Percentiles rank a stretch among this genome's conserved stretches.
phyloP scores from a whole-genome alignment of 2,888 invertebrate species.

The Sericinus montela region DNA sequence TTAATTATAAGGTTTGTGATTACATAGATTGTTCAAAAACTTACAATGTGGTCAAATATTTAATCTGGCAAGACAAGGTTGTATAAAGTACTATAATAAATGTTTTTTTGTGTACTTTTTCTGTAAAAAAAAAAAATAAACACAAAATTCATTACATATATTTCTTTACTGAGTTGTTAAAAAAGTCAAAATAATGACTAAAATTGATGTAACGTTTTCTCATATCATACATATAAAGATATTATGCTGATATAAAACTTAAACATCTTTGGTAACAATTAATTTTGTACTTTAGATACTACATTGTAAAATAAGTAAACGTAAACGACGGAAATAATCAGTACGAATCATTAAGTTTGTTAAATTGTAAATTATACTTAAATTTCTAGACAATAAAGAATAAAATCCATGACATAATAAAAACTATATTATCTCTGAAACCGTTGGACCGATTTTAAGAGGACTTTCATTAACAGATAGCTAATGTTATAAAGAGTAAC shows the following conservation, averaged over 20 bases:
- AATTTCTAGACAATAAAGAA: not conserved
- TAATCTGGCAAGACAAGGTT: not conserved
- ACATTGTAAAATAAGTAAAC: conserved; percentile 10
- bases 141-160: not conserved
- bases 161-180: not conserved
- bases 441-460: too few relatives aligned
- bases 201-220: not conserved
- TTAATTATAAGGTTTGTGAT: too few relatives aligned
- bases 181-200: conserved; percentile 3
- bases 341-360: not conserved
- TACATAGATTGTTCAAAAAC: too few relatives aligned
- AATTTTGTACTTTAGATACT: conserved; percentile 41
- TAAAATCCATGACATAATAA: not conserved
- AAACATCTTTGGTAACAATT: conserved; percentile 42
- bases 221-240: not conserved
- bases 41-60: not conserved
- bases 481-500: too few relatives aligned
- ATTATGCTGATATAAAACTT: conserved; percentile 17
- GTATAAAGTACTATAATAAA: not conserved
- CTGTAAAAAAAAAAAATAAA: not conserved
- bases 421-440: too few relatives aligned
- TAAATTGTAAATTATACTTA: not conserved
- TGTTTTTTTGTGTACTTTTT: not conserved
- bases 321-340: not conserved
- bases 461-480: too few relatives aligned